A percentile compares a stretch with the other conserved stretches of the same genome.
Conservation (phyloP, 2,113 vertebrate genomes). For the Indicator maculatus region DNA sequence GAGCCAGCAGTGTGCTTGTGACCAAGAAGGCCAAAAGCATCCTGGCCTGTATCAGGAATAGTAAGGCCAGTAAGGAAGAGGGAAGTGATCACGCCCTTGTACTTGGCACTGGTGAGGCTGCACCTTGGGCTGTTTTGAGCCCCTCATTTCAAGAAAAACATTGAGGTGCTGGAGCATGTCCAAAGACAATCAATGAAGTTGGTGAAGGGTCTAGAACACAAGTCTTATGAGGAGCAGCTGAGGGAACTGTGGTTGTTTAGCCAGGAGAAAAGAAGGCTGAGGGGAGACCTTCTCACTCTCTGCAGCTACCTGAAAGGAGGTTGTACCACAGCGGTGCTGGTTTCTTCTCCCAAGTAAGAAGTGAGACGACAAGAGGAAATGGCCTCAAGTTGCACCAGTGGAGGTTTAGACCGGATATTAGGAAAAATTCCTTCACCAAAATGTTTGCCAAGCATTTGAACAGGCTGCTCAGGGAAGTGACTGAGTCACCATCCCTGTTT, state of each 20-base stretch:
- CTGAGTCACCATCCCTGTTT: not conserved
- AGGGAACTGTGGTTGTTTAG: not conserved
- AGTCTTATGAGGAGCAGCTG: too few species aligned
- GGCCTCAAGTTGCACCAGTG: not conserved
- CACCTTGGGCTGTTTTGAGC: too few species aligned
- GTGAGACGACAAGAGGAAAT: not conserved
- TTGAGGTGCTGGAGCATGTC: too few species aligned
- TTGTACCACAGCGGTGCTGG: rapidly evolving
- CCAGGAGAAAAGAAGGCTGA: not conserved
- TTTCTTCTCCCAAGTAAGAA: not conserved
- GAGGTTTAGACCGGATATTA: not conserved
- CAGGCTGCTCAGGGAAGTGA: not conserved
- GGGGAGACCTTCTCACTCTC: not conserved
- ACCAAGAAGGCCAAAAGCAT: not conserved
- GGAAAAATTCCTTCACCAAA: not conserved
- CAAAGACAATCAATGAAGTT: too few species aligned
- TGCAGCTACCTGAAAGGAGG: not conserved
- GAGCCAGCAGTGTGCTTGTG: not conserved
- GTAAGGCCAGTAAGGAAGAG: not conserved
- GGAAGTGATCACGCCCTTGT: rapidly evolving
- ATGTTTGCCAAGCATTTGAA: not conserved
- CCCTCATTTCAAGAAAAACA: too few species aligned
- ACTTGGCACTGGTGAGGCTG: not conserved
- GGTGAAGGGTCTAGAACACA: too few species aligned
- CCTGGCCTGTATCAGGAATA: not conserved